phyloP scores from a whole-genome alignment of 2,888 invertebrate species.

The Drosophila anomalipes region DNA sequence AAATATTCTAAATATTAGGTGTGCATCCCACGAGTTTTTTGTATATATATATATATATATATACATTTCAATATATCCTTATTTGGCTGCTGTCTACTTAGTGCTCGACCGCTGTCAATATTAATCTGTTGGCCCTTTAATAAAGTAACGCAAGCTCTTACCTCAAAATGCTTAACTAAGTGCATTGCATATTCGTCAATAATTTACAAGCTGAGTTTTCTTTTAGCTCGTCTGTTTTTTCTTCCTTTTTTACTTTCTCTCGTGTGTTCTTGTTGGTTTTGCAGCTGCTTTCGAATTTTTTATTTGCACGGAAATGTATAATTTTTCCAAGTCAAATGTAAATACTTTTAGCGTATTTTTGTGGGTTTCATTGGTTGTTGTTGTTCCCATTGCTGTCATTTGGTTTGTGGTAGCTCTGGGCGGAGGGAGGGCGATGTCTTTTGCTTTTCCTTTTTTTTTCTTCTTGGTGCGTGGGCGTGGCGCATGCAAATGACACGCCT shows the following conservation, averaged over 20 bases:
- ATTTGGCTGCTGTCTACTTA: not conserved
- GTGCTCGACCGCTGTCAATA: not conserved
- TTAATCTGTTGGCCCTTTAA: not conserved
- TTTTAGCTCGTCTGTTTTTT: conserved; percentile 13
- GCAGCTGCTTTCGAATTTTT: conserved; percentile 59
- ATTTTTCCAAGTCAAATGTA: conserved; percentile 81
- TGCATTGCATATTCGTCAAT: conserved; percentile 60
- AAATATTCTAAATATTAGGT: not conserved
- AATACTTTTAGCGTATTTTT: conserved; percentile 82
- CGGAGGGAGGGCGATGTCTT: not conserved
- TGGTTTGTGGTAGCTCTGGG: conserved; percentile 21
- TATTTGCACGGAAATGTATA: conserved; percentile 82
- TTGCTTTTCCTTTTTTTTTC: not conserved
- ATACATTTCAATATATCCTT: not conserved
- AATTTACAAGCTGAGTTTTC: conserved; percentile 37
- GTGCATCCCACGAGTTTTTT: not conserved
- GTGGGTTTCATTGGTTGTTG: conserved; percentile 72
- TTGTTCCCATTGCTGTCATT: conserved; percentile 60
- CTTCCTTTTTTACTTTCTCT: not conserved
- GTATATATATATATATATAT: not conserved
- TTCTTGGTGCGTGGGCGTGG: conserved; percentile 54
- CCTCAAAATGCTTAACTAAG: conserved; percentile 36
- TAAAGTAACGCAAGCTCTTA: not conserved
- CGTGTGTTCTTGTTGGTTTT: conserved; percentile 33
- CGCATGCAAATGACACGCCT: conserved; percentile 78